phyloP scores from a whole-genome alignment of 2,888 invertebrate genomes.

The Rhagonycha fulva region DNA sequence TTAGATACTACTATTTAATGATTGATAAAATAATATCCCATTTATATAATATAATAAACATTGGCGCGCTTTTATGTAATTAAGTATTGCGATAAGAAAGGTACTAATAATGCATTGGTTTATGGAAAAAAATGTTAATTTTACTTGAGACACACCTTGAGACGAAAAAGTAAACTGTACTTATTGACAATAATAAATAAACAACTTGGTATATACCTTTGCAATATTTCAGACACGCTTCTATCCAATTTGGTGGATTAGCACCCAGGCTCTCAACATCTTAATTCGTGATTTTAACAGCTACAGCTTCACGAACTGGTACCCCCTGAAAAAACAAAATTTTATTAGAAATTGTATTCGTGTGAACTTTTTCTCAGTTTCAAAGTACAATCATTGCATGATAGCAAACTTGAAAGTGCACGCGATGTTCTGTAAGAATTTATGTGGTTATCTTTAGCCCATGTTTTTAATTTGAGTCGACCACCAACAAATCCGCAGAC shows the following conservation, averaged over 20 bases:
- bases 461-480: conserved; percentile 7
- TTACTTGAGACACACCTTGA: neutral
- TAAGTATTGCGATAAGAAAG: neutral
- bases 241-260: neutral
- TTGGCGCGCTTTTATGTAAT: neutral
- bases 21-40: neutral
- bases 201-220: neutral
- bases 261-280: neutral
- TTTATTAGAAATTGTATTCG: neutral
- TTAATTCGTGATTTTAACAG: neutral
- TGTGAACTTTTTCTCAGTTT: conserved; percentile 4
- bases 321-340: neutral
- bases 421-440: conserved; percentile 13
- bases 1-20: neutral
- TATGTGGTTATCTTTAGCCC: conserved; percentile 8
- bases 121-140: neutral
- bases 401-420: conserved; percentile 9
- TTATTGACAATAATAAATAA: neutral
- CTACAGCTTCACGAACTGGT: neutral
- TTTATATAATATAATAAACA: neutral
- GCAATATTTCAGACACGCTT: neutral
- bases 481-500: conserved; percentile 20
- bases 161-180: neutral
- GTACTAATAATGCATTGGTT: neutral
- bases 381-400: conserved; percentile 7